Evolutionary conservation across 2,113 vertebrate genomes (phyloP), one percentile per base, ranked within the genome.

Genomic region (Hippocampus zosterae): DNA sequence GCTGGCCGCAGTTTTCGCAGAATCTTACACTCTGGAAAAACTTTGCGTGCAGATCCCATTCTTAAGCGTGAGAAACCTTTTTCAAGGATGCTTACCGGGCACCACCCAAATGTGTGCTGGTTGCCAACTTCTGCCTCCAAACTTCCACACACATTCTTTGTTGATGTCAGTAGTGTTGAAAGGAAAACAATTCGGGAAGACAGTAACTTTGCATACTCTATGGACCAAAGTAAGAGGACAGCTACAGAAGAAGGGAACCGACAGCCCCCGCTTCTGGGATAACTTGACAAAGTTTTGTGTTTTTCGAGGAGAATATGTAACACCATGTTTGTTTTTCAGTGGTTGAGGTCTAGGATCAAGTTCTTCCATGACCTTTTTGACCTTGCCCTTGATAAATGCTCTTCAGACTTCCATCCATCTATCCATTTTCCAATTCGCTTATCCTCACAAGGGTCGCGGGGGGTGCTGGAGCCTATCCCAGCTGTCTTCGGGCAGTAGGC

Each of bases 1-100:
- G 87, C 89, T 89, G 88, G 89, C 90, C 86, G 62, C 82, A 84
- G 83, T 88, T 85, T 85, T 82, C 78, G 73, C 85, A 81, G 78
- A 86, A 84, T 87, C 82, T 84, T 86, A 74, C 84, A 79, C 82
- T 90, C 75, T 78, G 71, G 52, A 78, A 87, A 91, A 91, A 89
- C 82, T 89, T 90, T 85, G 77, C 77, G 67, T 42, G 75, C 85
- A 81, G 81, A 90, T 88, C 81, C 66, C 68, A 81, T 78, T 82
- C 72, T 74, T 79, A 82, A 86, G 85, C 81, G 75, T 67, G 83
- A 75, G 84, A 85, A 88, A 87, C 82, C 87, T 87, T 86, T 90
- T 90, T 90, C 84, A 86, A 66, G 85, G 85, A 71, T 83, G 86
- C 87, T 86, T 80, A 77, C 15, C 69, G 80, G 80, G 85, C 72